A percentile compares a stretch with the other conserved stretches of the same genome.
These are phyloP conservation scores for Pao palembangensis DNA, from an alignment of 2,113 vertebrate species.

Conservation along the genomic window DNA sequence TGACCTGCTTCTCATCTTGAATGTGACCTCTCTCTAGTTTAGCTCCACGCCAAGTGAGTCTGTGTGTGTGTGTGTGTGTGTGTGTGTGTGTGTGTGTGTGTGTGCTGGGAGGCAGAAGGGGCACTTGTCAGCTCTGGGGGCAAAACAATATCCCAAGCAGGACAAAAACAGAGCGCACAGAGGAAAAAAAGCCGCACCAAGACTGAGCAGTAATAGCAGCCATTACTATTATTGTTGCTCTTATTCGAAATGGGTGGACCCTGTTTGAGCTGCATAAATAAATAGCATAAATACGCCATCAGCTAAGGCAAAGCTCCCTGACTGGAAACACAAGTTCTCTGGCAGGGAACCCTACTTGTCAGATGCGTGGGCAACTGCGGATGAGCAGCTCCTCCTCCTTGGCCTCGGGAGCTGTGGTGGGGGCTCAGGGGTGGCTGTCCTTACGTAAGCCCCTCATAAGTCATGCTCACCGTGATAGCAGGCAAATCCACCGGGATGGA, in stretches of 20 bases:
- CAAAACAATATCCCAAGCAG: conserved; percentile 54
- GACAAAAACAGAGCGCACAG: conserved; percentile 43
- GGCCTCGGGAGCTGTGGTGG: conserved; percentile 31
- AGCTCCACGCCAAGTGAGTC: conserved; percentile 68
- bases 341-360: conserved; percentile 50
- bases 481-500: conserved; percentile 69
- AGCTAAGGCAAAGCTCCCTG: too few relatives aligned
- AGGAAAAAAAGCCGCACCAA: conserved; percentile 8
- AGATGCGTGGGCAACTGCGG: conserved; percentile 40
- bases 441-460: conserved; percentile 69
- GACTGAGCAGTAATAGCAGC: too few relatives aligned
- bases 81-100: conserved; percentile 42
- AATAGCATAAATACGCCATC: too few relatives aligned
- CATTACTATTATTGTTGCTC: too few relatives aligned
- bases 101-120: conserved; percentile 22
- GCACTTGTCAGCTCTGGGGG: conserved; percentile 66
- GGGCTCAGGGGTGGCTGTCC: conserved; percentile 55
- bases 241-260: not conserved
- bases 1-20: conserved; percentile 81
- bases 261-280: too few relatives aligned
- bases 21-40: conserved; percentile 76
- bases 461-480: conserved; percentile 55
- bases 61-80: conserved; percentile 13
- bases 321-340: not conserved
- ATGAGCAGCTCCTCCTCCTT: conserved; percentile 32